Evolutionary conservation across 2,797 vertebrate genomes (phyloP).

Genomic region (Eremophila alpestris): DNA sequence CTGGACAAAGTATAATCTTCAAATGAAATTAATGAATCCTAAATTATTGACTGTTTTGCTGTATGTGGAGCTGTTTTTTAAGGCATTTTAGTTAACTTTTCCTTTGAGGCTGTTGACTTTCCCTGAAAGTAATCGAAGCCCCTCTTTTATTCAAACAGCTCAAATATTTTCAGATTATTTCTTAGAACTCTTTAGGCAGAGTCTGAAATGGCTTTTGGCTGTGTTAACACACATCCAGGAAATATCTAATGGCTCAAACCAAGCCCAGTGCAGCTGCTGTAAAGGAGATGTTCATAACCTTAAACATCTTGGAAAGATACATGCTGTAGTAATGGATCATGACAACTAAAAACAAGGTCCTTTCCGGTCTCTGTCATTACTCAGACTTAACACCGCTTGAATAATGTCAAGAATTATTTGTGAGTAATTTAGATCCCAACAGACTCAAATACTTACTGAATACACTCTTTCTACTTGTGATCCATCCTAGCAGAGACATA

Average conservation of each 20-base stretch:
- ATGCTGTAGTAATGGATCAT: neutral
- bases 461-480: neutral
- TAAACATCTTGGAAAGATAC: neutral
- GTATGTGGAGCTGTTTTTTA: neutral
- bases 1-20: neutral
- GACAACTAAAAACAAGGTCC: neutral
- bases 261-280: neutral
- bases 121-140: neutral
- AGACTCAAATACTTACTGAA: neutral
- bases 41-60: neutral
- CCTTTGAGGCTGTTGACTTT: neutral
- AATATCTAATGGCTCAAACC: neutral
- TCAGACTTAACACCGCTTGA: neutral
- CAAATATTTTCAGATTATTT: neutral
- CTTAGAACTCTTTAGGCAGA: neutral
- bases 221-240: neutral
- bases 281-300: neutral
- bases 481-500: neutral
- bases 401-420: conserved; percentile 5
- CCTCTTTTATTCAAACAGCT: neutral
- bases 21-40: neutral
- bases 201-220: neutral
- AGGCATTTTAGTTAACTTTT: neutral
- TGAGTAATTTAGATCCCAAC: neutral
- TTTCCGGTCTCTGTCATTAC: neutral